Conservation (phyloP, 2,888 invertebrate species). For the Eueremaeus valkanovi region DNA sequence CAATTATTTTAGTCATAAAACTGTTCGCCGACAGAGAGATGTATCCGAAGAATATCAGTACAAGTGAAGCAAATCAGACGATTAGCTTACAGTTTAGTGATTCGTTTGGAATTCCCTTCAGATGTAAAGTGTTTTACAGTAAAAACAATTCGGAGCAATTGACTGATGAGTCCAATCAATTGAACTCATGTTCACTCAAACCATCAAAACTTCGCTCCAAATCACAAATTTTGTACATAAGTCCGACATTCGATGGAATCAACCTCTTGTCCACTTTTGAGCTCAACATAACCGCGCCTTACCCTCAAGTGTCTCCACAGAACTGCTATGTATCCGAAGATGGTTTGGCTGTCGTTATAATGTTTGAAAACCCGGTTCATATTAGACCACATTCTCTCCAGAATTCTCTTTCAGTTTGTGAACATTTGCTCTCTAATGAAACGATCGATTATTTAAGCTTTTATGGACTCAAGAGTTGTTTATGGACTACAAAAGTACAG, state of each 20-base stretch:
- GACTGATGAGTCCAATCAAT: constrained; percentile 24
- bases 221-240: constrained; percentile 43
- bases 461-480: constrained; percentile 43
- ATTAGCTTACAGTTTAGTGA: constrained; percentile 32
- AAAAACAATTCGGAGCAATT: constrained; percentile 10
- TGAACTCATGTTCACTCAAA: constrained; percentile 35
- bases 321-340: constrained; percentile 42
- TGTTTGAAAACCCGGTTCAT: constrained; percentile 47
- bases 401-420: constrained; percentile 41
- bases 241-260: constrained; percentile 46
- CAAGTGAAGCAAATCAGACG: constrained; percentile 31
- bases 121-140: constrained; percentile 29
- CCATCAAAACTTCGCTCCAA: constrained; percentile 30
- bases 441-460: constrained; percentile 45
- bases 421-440: constrained; percentile 44
- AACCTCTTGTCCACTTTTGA: constrained; percentile 42
- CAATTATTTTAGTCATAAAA: not conserved
- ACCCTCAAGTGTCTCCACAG: constrained; percentile 38
- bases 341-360: constrained; percentile 45
- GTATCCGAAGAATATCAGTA: not conserved
- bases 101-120: constrained; percentile 33
- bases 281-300: constrained; percentile 37
- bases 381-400: constrained; percentile 23
- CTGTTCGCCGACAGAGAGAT: constrained; percentile 6
- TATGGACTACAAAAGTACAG: constrained; percentile 49